Evolutionary conservation across 2,113 vertebrate species (phyloP).

Genomic region (Spilogale gracilis): DNA sequence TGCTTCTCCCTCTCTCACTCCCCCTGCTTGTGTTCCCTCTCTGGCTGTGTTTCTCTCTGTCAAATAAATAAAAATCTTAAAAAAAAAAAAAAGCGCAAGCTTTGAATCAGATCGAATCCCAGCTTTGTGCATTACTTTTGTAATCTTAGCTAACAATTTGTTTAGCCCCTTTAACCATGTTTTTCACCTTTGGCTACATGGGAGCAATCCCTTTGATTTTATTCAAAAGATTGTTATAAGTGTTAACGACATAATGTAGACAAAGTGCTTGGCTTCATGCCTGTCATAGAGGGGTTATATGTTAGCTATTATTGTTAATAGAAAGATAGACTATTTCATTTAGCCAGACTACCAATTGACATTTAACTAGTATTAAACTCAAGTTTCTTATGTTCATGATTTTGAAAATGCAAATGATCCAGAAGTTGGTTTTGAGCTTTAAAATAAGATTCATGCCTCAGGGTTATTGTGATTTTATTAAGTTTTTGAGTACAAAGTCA

Average conservation of each 20-base stretch:
- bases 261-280: background rate
- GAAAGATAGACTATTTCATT: conserved; percentile 14
- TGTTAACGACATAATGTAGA: background rate
- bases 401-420: conserved; percentile 15
- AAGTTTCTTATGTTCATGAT: conserved; percentile 1
- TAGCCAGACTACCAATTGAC: background rate
- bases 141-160: conserved; percentile 41
- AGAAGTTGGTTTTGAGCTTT: conserved; percentile 22
- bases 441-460: background rate
- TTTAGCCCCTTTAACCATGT: background rate
- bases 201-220: background rate
- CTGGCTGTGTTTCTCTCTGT: too few relatives aligned
- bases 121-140: background rate
- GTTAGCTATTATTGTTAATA: conserved; percentile 22
- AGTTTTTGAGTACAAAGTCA: conserved; percentile 30
- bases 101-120: background rate
- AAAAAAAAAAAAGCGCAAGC: background rate
- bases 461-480: conserved; percentile 52
- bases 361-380: background rate
- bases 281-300: background rate
- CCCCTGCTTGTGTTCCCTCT: too few relatives aligned
- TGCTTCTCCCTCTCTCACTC: too few relatives aligned
- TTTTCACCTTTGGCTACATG: background rate
- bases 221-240: background rate
- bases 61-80: too few relatives aligned